These are phyloP conservation scores for Micromesistius poutassou DNA, from an alignment of 2,797 vertebrate species.

Conservation along the genomic window DNA sequence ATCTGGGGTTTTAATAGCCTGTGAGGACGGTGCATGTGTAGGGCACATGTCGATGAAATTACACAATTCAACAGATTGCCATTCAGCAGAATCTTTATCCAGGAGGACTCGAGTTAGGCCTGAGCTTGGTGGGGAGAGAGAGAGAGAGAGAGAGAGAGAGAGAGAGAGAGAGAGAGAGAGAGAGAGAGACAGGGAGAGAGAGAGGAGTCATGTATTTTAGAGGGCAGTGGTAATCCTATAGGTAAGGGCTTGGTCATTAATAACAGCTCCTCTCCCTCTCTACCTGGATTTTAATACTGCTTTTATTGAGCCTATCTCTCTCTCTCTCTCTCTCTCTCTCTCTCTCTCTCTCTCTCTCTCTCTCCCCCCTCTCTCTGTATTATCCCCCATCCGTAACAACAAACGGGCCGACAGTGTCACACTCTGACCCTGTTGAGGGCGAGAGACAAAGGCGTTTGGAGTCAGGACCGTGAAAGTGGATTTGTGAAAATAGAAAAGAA, in stretches of 20 bases:
- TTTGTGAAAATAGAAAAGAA: not conserved
- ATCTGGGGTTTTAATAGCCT: conserved; percentile 28
- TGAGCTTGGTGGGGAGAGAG: not conserved
- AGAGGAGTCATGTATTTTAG: too few relatives aligned
- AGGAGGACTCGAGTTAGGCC: not conserved
- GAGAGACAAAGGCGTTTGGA: not conserved
- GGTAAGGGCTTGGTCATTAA: too few relatives aligned
- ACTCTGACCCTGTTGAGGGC: conserved; percentile 14
- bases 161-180: too few relatives aligned
- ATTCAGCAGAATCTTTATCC: not conserved
- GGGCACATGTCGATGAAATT: conserved; percentile 33
- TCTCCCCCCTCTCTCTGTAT: too few relatives aligned
- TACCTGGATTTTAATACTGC: too few relatives aligned
- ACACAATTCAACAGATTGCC: conserved; percentile 25
- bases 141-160: not conserved
- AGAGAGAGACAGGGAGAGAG: too few relatives aligned
- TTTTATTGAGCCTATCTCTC: too few relatives aligned
- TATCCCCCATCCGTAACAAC: too few relatives aligned
- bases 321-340: too few relatives aligned
- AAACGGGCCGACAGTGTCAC: not conserved
- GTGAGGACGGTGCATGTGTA: conserved; percentile 10
- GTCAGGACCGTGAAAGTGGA: not conserved
- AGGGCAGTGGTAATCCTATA: too few relatives aligned
- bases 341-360: too few relatives aligned
- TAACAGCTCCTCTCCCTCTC: too few relatives aligned